Conservation (phyloP, 2,113 vertebrate genomes). For the Pogonocichla stellata region DNA sequence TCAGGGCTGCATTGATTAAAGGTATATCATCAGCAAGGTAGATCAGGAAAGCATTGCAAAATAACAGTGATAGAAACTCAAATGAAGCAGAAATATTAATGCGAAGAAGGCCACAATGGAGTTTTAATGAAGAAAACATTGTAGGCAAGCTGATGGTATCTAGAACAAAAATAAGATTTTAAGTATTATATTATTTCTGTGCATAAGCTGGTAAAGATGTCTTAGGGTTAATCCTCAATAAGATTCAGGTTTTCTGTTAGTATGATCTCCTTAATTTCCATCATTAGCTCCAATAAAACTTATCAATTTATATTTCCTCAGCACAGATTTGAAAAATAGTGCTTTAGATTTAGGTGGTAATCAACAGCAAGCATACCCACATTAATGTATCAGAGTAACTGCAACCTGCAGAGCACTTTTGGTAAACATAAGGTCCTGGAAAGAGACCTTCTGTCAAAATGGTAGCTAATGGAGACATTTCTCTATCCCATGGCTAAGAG, state of each 20-base stretch:
- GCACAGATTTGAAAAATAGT: neutral
- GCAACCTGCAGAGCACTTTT: neutral
- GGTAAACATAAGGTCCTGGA: neutral
- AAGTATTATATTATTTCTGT: neutral
- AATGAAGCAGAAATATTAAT: conserved; percentile 35
- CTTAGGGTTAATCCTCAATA: neutral
- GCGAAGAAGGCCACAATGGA: neutral
- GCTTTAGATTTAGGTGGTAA: neutral
- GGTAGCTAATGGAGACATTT: neutral
- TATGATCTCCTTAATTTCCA: neutral
- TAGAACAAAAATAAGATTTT: neutral
- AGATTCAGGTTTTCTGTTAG: neutral
- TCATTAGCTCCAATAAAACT: neutral
- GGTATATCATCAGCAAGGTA: conserved; percentile 24
- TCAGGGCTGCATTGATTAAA: conserved; percentile 47
- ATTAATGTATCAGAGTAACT: neutral
- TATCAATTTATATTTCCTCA: neutral
- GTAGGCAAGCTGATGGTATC: neutral
- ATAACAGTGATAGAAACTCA: conserved; percentile 12
- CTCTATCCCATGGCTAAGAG: neutral
- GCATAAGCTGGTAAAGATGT: neutral
- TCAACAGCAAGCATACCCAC: neutral
- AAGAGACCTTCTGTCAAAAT: neutral
- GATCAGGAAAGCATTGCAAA: conserved; percentile 40
- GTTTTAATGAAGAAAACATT: neutral